Conservation (phyloP, 1,140 invertebrate genomes). For the Leptopilina clavipes region DNA sequence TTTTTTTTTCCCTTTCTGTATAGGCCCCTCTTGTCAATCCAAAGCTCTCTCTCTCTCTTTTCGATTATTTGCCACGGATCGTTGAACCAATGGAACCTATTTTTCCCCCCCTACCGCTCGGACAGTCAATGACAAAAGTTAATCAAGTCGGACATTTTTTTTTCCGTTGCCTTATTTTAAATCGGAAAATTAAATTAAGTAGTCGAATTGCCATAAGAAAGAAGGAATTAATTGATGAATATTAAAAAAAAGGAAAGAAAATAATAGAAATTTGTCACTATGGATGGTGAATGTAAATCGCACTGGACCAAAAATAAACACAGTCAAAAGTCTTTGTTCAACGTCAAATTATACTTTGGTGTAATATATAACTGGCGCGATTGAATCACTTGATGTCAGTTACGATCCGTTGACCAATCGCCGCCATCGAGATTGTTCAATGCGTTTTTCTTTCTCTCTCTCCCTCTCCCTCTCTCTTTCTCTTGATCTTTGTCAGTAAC, state of each 20-base stretch:
- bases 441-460: background rate
- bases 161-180: no score
- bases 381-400: slow-evolving; percentile 24
- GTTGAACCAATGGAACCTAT: slow-evolving; percentile 1
- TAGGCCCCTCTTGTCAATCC: background rate
- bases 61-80: background rate
- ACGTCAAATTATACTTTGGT: slow-evolving; percentile 3
- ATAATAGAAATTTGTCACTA: no score
- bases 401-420: slow-evolving; percentile 24
- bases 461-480: background rate
- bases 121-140: background rate
- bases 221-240: no score
- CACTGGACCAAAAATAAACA: background rate
- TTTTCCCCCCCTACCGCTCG: background rate
- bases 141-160: no score
- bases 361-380: slow-evolving; percentile 17
- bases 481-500: background rate
- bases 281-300: background rate
- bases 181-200: no score
- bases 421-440: background rate
- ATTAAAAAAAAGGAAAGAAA: no score
- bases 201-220: no score
- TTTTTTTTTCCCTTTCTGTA: background rate
- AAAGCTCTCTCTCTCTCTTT: background rate
- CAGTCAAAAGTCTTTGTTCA: slow-evolving; percentile 17